Evolutionary conservation across 2,888 invertebrate species (phyloP), one percentile per base, ranked within the genome.

Genomic region (Eupithecia subumbrata): DNA sequence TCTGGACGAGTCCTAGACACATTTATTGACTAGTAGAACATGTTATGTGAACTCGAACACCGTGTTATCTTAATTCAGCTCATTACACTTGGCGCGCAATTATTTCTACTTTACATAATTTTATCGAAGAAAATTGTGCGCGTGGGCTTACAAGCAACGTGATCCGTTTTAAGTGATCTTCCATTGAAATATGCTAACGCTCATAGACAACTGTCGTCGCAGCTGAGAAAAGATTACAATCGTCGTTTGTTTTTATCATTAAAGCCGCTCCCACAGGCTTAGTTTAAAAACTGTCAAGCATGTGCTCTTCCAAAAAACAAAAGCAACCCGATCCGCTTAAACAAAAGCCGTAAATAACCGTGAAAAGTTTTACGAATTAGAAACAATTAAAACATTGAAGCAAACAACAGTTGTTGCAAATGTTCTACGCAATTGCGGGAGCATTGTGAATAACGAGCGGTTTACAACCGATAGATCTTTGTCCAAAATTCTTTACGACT

Each of bases 381-480:
- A 89, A 92, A 94, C 94, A 93, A 94, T 94, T 95, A 94, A 92
- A 94, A 92, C 92, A 90, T 92, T 88, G 90, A 89, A 90, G 90
- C 91, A 92, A 94, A 94, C 94, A 95, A 91, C 94, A 94, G 94
- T 94, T 95, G 95, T 91, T 91, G 89, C 90, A 84, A 94, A 94
- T 94, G 93, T 91, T 91, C 91, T 89, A 91, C 89, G 90, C 92
- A 92, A 94, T 91, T 91, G 93, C 92, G 92, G 90, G 91, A 90
- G 91, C 91, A 92, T 93, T 93, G 90, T 91, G 90, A 95, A 88
- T 92, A 92, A 93, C 90, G 90, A 88, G 86, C 90, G 90, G 91
- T 92, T 94, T 91, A 91, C 91, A 91, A 92, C 88, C 92, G 90
- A 94, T 94, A 93, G 92, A 92, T 94, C 94, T 92, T 91, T 91